Evolutionary conservation across 2,113 vertebrate genomes (phyloP), one percentile per base, ranked within the genome.

Genomic region (Nyctibius bracteatus): DNA sequence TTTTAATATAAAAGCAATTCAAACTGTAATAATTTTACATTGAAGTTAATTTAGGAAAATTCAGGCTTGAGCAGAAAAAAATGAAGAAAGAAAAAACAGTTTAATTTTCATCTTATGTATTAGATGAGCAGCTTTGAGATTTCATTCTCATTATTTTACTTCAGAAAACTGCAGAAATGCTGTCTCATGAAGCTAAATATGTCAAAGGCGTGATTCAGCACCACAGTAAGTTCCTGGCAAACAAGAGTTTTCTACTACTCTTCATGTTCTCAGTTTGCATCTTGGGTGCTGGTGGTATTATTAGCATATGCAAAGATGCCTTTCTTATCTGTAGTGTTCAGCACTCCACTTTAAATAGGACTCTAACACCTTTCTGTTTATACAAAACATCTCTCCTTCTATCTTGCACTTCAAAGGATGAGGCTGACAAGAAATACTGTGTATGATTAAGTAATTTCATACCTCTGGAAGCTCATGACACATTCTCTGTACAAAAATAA

Each of bases 401-500:
- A 49, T 75, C 57, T 85, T 92, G 5, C 17, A 62, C 47, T 77
- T 92, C 86, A 95, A 87, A 94, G 62, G 7, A 2, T 72, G 25
- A 91, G 7, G 22, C 18, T 90, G 90, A 90, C 73, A 95, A 85
- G 78, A 92, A 72, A 90, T 85, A 57, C 21, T 68, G 30, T 74
- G 73, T 51, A 85, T 78, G 33, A 75, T 61, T 85, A 93, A 87
- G 62, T 71, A 90, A 79, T 89, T 85, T 90, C 46, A 55, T 87
- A 90, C 35, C 10, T n/a, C 43, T 74, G 49, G 35, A 44, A 84
- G 39, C 9, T 85, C 39, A 51, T 81, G 44, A 75, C 30, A 67
- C 15, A 43, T 67, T 33, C 43, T 84, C 46, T 78, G 41, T 54
- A 28, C 6, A 68, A 91, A 86, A 66, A 86, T 63, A 28, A 16